These are phyloP conservation scores for Scrobipalpa atriplicella DNA, from an alignment of 2,888 invertebrate genomes.

Conservation along the genomic window DNA sequence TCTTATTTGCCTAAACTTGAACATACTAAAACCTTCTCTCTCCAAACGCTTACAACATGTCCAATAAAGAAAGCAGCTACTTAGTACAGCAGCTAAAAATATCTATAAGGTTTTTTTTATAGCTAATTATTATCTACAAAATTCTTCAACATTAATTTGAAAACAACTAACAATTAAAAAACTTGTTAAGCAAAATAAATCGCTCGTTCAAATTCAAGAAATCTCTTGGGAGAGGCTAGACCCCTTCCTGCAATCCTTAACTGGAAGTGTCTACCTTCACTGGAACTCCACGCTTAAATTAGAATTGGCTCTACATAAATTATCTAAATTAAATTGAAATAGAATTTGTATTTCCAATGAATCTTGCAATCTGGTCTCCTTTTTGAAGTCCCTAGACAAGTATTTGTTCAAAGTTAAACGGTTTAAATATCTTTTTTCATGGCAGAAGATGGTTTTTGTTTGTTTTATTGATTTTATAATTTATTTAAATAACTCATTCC, in stretches of 20 bases:
- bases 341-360: conserved; percentile 11
- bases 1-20: no score
- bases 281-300: conserved; percentile 19
- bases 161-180: neutral
- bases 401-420: neutral
- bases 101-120: no score
- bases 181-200: conserved; percentile 7
- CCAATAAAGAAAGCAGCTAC: no score
- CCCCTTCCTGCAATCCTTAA: conserved; percentile 7
- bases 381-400: neutral
- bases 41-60: no score
- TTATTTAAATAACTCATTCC: neutral
- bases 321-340: conserved; percentile 21
- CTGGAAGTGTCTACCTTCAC: conserved; percentile 11
- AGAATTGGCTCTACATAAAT: conserved; percentile 23
- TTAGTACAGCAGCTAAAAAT: no score
- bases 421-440: neutral
- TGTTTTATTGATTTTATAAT: neutral
- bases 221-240: conserved; percentile 15
- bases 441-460: neutral
- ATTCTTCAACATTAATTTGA: neutral
- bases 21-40: no score
- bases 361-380: conserved; percentile 9
- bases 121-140: neutral
- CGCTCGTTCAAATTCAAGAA: neutral